Conservation (phyloP, 2,888 invertebrate genomes). For the Dryobotodes eremita region DNA sequence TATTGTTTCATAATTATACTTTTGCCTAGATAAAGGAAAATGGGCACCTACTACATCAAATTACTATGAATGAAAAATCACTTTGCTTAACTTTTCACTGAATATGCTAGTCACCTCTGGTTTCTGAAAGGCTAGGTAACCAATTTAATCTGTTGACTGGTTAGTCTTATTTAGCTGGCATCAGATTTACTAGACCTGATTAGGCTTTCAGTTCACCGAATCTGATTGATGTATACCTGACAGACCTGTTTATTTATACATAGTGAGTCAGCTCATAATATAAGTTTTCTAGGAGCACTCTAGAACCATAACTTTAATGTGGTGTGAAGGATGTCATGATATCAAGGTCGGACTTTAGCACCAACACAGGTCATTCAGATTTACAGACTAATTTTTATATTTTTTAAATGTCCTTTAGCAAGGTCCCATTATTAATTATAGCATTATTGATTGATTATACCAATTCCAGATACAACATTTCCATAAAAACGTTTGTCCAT, state of each 20-base stretch:
- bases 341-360: not conserved
- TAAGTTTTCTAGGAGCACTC: not conserved
- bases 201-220: not conserved
- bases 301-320: not conserved
- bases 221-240: not conserved
- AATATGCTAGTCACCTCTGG: not conserved
- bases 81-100: not conserved
- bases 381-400: not conserved
- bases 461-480: constrained; percentile 12
- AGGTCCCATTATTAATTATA: not conserved
- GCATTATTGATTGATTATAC: not conserved
- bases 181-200: not conserved
- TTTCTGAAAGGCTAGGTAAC: not conserved
- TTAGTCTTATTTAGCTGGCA: not conserved
- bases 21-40: not conserved
- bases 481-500: constrained; percentile 16
- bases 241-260: constrained; percentile 2
- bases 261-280: not conserved
- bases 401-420: not conserved
- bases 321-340: not conserved
- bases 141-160: not conserved
- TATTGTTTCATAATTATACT: not conserved
- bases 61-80: not conserved
- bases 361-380: not conserved
- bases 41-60: not conserved